A percentile compares a stretch with the other conserved stretches of the same genome.
phyloP scores from a whole-genome alignment of 1,140 invertebrate genomes.

The Rhagoletis zephyria region DNA sequence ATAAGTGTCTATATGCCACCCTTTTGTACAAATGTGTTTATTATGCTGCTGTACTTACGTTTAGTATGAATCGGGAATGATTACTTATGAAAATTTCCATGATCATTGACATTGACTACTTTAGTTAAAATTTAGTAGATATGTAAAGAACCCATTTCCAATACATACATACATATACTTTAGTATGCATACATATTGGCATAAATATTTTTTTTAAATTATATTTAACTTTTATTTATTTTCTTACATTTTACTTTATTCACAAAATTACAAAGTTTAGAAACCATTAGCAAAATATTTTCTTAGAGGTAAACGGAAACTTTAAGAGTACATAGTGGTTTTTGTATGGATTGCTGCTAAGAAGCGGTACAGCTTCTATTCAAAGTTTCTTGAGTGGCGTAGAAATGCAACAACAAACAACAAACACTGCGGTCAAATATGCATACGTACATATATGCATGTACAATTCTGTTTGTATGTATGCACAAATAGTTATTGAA shows the following conservation, averaged over 20 bases:
- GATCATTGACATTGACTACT: no score
- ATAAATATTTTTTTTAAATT: background rate
- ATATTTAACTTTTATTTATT: background rate
- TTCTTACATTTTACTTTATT: constrained; percentile 32
- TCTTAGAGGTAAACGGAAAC: constrained; percentile 4
- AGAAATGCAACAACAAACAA: constrained; percentile 29
- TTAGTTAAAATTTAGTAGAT: no score
- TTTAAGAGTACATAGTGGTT: constrained; percentile 7
- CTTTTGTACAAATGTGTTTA: no score
- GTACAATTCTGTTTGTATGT: background rate
- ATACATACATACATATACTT: no score
- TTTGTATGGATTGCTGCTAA: background rate
- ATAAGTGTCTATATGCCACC: no score
- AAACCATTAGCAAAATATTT: constrained; percentile 30
- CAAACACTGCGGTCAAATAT: background rate
- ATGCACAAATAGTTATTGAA: background rate
- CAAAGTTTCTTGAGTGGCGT: background rate
- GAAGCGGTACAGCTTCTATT: background rate
- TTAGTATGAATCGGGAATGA: no score
- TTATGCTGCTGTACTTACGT: no score
- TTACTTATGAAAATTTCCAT: no score
- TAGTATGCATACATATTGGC: no score
- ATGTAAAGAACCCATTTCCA: no score
- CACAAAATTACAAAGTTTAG: constrained; percentile 46
- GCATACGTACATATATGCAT: background rate